A percentile compares a stretch with the other conserved stretches of the same genome.
Conservation (phyloP, 2,113 vertebrate species). For the Dicerorhinus sumatrensis region DNA sequence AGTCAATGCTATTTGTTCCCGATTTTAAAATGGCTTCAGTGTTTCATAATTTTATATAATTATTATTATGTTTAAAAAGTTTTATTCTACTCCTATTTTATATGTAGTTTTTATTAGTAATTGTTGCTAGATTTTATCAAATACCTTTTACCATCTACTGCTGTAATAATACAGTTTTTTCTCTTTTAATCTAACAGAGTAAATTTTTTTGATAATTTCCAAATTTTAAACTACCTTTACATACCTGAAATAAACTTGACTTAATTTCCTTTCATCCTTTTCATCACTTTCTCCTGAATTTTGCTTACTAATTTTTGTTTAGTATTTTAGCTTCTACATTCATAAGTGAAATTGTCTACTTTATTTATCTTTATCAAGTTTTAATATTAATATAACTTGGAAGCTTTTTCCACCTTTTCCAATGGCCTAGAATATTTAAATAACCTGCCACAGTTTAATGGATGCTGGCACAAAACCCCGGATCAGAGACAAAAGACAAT, state of each 20-base stretch:
- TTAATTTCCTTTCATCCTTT: not conserved
- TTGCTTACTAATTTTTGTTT: not conserved
- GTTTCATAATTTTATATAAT: not conserved
- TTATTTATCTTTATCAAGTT: not conserved
- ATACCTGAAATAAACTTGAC: not conserved
- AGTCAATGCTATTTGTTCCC: not conserved
- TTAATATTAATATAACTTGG: slow-evolving; percentile 14
- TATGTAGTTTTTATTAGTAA: not conserved
- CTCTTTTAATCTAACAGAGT: not conserved
- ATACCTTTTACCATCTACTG: not conserved
- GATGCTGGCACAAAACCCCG: not conserved
- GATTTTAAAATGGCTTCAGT: slow-evolving; percentile 10
- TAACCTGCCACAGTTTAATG: not conserved
- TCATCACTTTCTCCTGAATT: not conserved
- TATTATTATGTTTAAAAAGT: not conserved
- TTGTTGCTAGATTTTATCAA: not conserved
- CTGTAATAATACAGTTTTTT: not conserved
- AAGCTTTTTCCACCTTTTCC: not conserved
- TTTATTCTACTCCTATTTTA: not conserved
- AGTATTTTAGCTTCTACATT: not conserved
- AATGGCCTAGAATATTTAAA: not conserved
- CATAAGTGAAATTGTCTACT: not conserved
- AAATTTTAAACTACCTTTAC: not conserved
- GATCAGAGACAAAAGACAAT: not conserved
- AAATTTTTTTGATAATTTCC: not conserved